Conservation (phyloP, 2,797 vertebrate species). For the Rhynchotus rufescens region DNA sequence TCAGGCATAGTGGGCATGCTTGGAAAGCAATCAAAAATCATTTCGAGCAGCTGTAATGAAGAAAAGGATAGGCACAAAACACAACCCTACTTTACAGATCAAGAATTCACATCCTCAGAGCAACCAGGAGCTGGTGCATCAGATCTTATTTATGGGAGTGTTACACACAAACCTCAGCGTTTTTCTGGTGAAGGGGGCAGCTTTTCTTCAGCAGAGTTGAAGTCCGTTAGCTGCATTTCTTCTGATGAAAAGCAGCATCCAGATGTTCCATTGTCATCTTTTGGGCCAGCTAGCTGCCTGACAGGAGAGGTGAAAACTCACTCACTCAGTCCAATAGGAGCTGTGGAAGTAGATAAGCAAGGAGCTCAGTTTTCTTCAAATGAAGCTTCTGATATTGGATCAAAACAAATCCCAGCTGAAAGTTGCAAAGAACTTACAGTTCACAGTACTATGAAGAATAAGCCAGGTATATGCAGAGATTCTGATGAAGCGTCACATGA, state of each 20-base stretch:
- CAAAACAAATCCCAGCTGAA: slow-evolving; percentile 11
- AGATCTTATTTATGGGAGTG: slow-evolving; percentile 2
- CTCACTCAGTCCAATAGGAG: slow-evolving; percentile 7
- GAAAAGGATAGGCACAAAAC: background rate
- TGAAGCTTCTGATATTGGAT: background rate
- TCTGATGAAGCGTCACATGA: slow-evolving; percentile 41
- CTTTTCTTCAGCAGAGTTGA: background rate
- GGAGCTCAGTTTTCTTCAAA: background rate
- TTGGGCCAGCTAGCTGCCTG: slow-evolving; percentile 22
- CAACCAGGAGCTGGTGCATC: background rate
- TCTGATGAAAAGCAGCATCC: slow-evolving; percentile 24
- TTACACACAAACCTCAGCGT: background rate
- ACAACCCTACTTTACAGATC: slow-evolving; percentile 11
- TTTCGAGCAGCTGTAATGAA: slow-evolving; percentile 27
- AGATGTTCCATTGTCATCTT: background rate
- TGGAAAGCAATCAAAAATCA: background rate
- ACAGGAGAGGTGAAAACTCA: slow-evolving; percentile 13
- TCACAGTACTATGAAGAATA: background rate
- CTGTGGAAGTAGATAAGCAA: background rate
- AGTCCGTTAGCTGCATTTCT: background rate
- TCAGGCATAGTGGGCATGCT: background rate
- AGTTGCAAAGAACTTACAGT: background rate
- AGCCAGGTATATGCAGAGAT: background rate
- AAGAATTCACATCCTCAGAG: background rate
- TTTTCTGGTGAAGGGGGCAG: background rate